Base-by-base conservation (phyloP, 2,113 vertebrate species). In the Chlorodrepanis virens region DNA sequence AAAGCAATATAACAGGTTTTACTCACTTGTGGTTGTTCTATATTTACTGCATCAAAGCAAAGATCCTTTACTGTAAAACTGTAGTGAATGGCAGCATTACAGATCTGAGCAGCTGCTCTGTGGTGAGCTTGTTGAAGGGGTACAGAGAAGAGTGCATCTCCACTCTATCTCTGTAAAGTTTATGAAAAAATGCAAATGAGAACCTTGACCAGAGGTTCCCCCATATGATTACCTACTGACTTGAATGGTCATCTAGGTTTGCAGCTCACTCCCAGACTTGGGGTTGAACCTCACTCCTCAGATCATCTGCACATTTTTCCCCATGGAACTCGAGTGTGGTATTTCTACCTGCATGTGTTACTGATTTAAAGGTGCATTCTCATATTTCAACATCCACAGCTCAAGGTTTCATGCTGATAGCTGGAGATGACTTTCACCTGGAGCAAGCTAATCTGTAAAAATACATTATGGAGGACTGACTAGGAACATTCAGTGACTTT, bases 181-280 rank as follows among this genome's bases (percentile, higher is more conserved):
- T 42, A 40, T 14, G 12, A 25, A 28, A 72, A 65, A 77, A 64
- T 18, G 0, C 6, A 72, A 78, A 37, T 23, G 3, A 61, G 19
- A n/a, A 67, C 39, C 25, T 53, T 59, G 27, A 74, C 15, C 4
- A 2, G 18, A 69, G 11, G 10, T 5, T 35, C 35, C 35, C 8
- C 11, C 27, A 20, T 24, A 35, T 9, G 10, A 76, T 61, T 70
- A 74, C 2, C 5, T 40, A 5, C 12, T 39, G 20, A 24, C 37
- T 14, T 77, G 67, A 64, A 72, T 42, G 31, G 18, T 21, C 40
- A 28, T 52, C 22, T 85, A 29, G 6, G 23, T 15, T 56, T 86
- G 31, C 0, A 0, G 10, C 37, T 86, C 4, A 24, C 19, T 60
- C 31, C 6, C 20, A 31, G 15, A 22, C 24, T 76, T 83, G 25